A percentile compares a stretch with the other conserved stretches of the same genome.
These are phyloP conservation scores for Lophura nycthemera DNA, from an alignment of 2,113 vertebrate genomes.

Conservation along the genomic window DNA sequence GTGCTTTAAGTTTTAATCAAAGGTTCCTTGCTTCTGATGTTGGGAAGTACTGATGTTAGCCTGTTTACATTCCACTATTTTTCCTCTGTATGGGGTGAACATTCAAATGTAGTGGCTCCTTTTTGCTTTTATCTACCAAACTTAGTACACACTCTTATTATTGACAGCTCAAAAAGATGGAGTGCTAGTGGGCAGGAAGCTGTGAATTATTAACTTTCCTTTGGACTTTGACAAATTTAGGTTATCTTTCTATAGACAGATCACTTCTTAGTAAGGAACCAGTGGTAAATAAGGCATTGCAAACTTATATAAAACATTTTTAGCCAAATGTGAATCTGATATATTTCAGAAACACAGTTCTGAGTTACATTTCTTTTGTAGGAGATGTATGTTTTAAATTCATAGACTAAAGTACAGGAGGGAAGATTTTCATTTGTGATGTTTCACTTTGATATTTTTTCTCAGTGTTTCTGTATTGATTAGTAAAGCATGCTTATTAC, in stretches of 20 bases:
- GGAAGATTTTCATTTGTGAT: neutral
- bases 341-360: neutral
- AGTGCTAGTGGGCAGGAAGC: conserved; percentile 10
- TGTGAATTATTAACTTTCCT: conserved; percentile 49
- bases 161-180: conserved; percentile 48
- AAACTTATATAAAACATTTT: neutral
- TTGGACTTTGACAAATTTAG: conserved; percentile 56
- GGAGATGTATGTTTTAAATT: neutral
- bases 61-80: conserved; percentile 54
- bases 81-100: conserved; percentile 33
- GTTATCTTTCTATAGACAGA: conserved; percentile 28
- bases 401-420: neutral
- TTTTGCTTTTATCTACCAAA: conserved; percentile 1
- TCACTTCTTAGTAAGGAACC: conserved; percentile 1
- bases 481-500: neutral
- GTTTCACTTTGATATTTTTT: neutral
- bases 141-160: neutral
- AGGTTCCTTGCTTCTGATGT: conserved; percentile 57
- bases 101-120: conserved; percentile 34
- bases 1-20: conserved; percentile 66
- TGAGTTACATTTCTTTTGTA: neutral
- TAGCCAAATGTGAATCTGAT: neutral
- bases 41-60: conserved; percentile 36
- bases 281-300: conserved; percentile 35
- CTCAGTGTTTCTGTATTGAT: neutral